phyloP scores from a whole-genome alignment of 2,888 invertebrate genomes.

The Electrophaes corylata region DNA sequence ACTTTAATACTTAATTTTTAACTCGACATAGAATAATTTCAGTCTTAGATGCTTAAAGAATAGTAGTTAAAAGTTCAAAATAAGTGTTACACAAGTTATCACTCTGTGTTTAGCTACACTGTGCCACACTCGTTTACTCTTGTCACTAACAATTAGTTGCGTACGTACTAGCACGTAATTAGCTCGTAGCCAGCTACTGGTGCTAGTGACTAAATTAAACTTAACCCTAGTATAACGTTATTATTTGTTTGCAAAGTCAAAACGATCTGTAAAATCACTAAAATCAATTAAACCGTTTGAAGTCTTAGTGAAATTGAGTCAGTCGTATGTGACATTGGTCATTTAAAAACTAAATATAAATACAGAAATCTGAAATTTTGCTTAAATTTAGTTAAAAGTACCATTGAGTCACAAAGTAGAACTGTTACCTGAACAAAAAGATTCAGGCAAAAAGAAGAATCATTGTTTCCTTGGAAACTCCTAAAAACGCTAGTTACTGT shows the following conservation, averaged over 20 bases:
- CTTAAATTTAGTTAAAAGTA: neutral
- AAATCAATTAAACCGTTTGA: too few relatives aligned
- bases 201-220: neutral
- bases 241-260: neutral
- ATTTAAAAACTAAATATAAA: neutral
- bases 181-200: slow-evolving; percentile 13
- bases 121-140: slow-evolving; percentile 16
- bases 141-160: slow-evolving; percentile 26
- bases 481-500: slow-evolving; percentile 23
- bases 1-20: too few relatives aligned
- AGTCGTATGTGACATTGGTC: too few relatives aligned
- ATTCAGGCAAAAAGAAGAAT: slow-evolving; percentile 2
- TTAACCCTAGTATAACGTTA: neutral
- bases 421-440: neutral
- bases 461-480: slow-evolving; percentile 8
- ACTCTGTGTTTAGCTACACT: slow-evolving; percentile 4
- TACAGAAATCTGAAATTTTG: neutral
- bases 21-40: too few relatives aligned
- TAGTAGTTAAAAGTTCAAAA: too few relatives aligned
- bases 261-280: neutral
- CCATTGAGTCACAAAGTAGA: neutral
- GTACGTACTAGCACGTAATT: slow-evolving; percentile 12
- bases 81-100: neutral
- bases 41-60: too few relatives aligned
- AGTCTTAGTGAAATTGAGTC: too few relatives aligned